phyloP scores from a whole-genome alignment of 2,113 vertebrate genomes.

The Sterrhoptilus dennistouni region DNA sequence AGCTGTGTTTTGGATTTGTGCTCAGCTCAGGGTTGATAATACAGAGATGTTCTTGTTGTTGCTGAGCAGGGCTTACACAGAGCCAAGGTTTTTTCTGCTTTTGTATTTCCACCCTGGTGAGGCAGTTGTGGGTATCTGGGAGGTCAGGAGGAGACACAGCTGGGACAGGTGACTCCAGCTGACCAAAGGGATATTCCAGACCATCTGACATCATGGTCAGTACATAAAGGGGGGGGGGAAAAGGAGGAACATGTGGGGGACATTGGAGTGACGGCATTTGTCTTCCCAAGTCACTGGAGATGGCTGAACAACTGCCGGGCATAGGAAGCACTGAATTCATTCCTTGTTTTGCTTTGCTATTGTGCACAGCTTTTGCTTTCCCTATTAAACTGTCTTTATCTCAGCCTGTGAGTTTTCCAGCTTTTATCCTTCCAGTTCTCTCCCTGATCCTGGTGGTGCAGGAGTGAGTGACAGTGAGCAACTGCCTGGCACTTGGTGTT shows the following conservation, averaged over 20 bases:
- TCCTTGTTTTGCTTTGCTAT: neutral
- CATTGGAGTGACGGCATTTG: neutral
- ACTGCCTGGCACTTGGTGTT: neutral
- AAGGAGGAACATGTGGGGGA: neutral
- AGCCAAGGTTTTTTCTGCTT: neutral
- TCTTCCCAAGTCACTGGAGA: neutral
- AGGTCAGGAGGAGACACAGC: neutral
- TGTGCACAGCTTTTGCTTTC: neutral
- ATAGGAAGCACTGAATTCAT: neutral
- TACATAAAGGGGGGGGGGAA: neutral
- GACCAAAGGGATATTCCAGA: neutral
- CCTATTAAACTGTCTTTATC: neutral
- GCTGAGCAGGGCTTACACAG: neutral
- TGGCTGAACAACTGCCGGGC: neutral
- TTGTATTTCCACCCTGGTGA: neutral
- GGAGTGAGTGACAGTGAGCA: neutral
- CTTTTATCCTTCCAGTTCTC: neutral
- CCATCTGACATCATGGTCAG: neutral
- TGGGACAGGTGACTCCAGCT: neutral
- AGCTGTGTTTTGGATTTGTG: neutral
- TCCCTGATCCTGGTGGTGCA: neutral
- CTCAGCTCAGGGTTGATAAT: neutral
- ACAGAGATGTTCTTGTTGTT: neutral
- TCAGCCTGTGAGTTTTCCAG: neutral
- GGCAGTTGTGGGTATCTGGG: accelerated